Percentiles rank a stretch among this genome's conserved stretches.
Conservation (phyloP, 1,140 invertebrate species). For the Anastatus disparis region DNA sequence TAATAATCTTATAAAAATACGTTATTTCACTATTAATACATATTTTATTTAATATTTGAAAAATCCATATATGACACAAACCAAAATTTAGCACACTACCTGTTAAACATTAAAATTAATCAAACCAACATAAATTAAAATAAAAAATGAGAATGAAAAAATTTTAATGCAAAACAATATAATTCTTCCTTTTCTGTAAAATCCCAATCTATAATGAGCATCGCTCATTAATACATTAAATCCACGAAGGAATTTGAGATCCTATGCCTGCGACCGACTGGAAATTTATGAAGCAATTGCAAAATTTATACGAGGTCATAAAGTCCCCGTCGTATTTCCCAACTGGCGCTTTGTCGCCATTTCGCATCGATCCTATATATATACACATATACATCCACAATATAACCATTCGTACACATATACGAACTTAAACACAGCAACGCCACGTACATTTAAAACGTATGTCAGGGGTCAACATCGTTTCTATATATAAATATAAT, state of each 20-base stretch:
- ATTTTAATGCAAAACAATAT: too few relatives aligned
- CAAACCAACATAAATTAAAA: too few relatives aligned
- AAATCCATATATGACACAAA: too few relatives aligned
- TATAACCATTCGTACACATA: not conserved
- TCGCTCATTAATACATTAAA: constrained; percentile 20
- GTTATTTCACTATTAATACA: too few relatives aligned
- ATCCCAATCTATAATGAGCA: constrained; percentile 8
- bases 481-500: too few relatives aligned
- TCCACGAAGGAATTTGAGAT: constrained; percentile 1
- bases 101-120: too few relatives aligned
- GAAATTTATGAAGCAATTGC: constrained; percentile 30
- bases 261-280: not conserved
- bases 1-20: too few relatives aligned
- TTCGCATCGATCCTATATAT: constrained; percentile 20
- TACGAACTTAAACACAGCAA: not conserved
- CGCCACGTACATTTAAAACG: not conserved
- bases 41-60: too few relatives aligned
- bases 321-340: constrained; percentile 5
- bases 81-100: too few relatives aligned
- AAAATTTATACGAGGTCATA: constrained; percentile 34
- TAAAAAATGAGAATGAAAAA: too few relatives aligned
- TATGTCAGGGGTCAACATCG: constrained; percentile 32
- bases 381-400: not conserved
- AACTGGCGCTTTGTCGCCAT: constrained; percentile 1
- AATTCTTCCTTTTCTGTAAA: too few relatives aligned